Percentiles rank a stretch among this genome's conserved stretches.
Evolutionary conservation across 1,140 invertebrate species (phyloP).

Genomic region (Drosophila nigromelanica): DNA sequence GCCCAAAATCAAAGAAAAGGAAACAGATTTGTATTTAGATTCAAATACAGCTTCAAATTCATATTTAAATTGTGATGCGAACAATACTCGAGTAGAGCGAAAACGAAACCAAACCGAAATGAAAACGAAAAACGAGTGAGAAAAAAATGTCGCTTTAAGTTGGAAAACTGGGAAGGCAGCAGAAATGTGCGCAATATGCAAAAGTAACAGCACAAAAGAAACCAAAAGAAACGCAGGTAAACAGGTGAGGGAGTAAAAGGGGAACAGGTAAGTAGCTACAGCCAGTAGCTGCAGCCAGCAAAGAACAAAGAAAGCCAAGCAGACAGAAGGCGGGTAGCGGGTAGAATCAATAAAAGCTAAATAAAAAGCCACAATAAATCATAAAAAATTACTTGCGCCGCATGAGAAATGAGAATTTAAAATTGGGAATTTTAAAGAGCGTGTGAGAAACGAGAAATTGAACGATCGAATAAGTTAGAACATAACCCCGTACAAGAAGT

Average conservation of each 20-base stretch:
- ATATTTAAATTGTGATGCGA: slow-evolving; percentile 20
- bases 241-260: no score
- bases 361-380: slow-evolving; percentile 47
- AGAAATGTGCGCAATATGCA: slow-evolving; percentile 72
- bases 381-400: slow-evolving; percentile 56
- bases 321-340: background rate
- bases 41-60: slow-evolving; percentile 8
- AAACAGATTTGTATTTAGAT: slow-evolving; percentile 1
- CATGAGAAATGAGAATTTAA: slow-evolving; percentile 41
- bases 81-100: slow-evolving; percentile 21
- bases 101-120: slow-evolving; percentile 30
- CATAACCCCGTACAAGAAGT: background rate
- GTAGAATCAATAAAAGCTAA: slow-evolving; percentile 55
- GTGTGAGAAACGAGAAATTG: slow-evolving; percentile 7
- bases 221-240: slow-evolving; percentile 20
- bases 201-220: slow-evolving; percentile 50
- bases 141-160: slow-evolving; percentile 39
- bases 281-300: slow-evolving; percentile 25
- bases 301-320: background rate
- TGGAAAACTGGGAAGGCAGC: slow-evolving; percentile 57
- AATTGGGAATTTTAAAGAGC: slow-evolving; percentile 26
- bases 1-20: slow-evolving; percentile 24
- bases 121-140: slow-evolving; percentile 8
- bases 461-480: slow-evolving; percentile 13
- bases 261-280: slow-evolving; percentile 1